Evolutionary conservation across 2,113 vertebrate genomes (phyloP).

Genomic region (Taxidea taxus): DNA sequence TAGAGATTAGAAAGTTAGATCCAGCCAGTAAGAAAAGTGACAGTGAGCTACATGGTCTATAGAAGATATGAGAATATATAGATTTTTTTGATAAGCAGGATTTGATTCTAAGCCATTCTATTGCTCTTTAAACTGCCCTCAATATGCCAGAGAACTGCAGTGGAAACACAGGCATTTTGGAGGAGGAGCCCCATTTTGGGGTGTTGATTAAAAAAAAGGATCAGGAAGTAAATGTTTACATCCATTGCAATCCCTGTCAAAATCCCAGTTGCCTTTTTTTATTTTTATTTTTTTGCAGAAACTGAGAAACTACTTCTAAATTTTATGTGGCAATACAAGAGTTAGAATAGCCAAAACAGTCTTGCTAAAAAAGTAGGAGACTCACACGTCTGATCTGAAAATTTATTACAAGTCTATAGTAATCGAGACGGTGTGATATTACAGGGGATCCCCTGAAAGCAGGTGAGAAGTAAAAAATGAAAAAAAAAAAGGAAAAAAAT

Average conservation of each 20-base stretch:
- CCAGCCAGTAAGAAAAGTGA: not conserved
- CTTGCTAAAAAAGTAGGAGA: not conserved
- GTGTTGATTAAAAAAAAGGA: not conserved
- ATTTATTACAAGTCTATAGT: not conserved
- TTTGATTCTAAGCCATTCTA: not conserved
- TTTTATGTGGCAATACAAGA: not conserved
- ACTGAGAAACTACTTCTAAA: not conserved
- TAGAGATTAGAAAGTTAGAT: not conserved
- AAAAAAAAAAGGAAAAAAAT: not conserved
- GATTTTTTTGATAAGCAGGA: not conserved
- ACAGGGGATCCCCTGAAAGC: not conserved
- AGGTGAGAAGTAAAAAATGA: not conserved
- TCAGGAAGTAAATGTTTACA: not conserved
- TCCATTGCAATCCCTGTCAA: not conserved
- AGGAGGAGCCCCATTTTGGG: not conserved
- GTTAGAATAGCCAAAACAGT: not conserved
- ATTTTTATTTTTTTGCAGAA: not conserved
- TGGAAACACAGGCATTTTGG: not conserved
- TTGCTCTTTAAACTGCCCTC: not conserved
- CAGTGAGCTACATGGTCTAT: not conserved
- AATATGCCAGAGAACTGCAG: not conserved
- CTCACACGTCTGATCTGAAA: not conserved
- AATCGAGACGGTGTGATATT: not conserved
- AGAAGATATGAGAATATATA: not conserved
- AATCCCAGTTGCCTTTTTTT: not conserved